Evolutionary conservation across 2,113 vertebrate genomes (phyloP).

Genomic region (Platysteira castanea): DNA sequence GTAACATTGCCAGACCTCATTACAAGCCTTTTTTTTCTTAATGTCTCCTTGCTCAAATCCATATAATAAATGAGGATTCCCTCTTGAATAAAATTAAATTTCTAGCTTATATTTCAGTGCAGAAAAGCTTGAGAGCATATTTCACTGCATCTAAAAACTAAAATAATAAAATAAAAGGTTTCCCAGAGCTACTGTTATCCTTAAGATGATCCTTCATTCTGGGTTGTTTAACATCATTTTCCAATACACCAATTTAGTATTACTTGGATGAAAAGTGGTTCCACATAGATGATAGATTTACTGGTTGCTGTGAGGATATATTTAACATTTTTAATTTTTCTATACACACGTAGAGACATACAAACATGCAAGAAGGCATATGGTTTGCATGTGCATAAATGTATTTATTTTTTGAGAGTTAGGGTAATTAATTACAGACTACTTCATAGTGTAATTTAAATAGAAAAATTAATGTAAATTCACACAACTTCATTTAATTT

Average conservation of each 20-base stretch:
- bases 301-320: neutral
- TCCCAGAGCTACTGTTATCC: neutral
- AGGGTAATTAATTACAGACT: neutral
- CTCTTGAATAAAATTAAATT: neutral
- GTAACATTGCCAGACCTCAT: neutral
- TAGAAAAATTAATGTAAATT: neutral
- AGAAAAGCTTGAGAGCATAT: neutral
- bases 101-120: neutral
- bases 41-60: neutral
- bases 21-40: neutral
- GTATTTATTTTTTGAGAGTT: neutral
- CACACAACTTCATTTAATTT: neutral
- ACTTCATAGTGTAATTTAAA: neutral
- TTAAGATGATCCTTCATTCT: neutral
- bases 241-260: neutral
- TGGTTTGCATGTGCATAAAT: neutral
- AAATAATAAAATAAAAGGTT: neutral
- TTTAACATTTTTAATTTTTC: neutral
- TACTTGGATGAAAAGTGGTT: neutral
- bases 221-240: neutral
- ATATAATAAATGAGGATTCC: neutral
- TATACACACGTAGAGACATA: neutral
- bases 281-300: neutral
- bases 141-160: neutral
- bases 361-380: neutral